These are phyloP conservation scores for Oxycera nigricornis DNA, from an alignment of 2,888 invertebrate genomes.

Conservation along the genomic window DNA sequence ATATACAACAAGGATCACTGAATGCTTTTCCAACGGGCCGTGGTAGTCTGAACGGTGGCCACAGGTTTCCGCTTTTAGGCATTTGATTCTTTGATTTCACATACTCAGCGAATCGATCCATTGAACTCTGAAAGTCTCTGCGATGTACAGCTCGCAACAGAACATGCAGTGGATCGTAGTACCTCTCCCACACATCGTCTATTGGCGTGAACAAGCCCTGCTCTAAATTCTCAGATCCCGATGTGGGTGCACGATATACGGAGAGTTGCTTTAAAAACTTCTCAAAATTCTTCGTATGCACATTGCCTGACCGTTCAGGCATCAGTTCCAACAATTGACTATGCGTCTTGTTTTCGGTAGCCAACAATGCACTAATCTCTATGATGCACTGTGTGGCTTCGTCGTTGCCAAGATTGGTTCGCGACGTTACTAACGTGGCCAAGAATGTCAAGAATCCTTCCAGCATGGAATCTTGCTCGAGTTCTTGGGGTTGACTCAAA, in stretches of 20 bases:
- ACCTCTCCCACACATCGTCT: constrained; percentile 86
- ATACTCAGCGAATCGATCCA: constrained; percentile 90
- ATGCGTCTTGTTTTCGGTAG: constrained; percentile 94
- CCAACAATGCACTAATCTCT: constrained; percentile 92
- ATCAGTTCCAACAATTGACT: constrained; percentile 93
- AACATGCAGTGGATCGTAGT: constrained; percentile 94
- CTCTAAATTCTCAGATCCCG: constrained; percentile 78
- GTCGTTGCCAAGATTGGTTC: constrained; percentile 79
- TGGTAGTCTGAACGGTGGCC: constrained; percentile 85
- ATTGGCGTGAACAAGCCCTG: constrained; percentile 90
- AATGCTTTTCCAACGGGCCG: constrained; percentile 69
- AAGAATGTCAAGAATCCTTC: constrained; percentile 92
- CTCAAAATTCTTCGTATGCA: constrained; percentile 88
- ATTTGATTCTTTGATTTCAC: constrained; percentile 69
- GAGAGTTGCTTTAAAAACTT: constrained; percentile 83
- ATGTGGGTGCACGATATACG: constrained; percentile 82
- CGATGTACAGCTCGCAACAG: constrained; percentile 88
- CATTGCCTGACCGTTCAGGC: constrained; percentile 95
- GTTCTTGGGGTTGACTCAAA: constrained; percentile 72
- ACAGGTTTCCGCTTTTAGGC: constrained; percentile 67
- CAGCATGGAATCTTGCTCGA: constrained; percentile 90
- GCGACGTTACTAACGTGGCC: constrained; percentile 84
- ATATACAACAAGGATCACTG: constrained; percentile 68
- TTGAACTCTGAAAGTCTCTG: constrained; percentile 90
- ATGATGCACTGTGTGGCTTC: constrained; percentile 75